Evolutionary conservation across 2,888 invertebrate genomes (phyloP).

Genomic region (Leucoma salicis): DNA sequence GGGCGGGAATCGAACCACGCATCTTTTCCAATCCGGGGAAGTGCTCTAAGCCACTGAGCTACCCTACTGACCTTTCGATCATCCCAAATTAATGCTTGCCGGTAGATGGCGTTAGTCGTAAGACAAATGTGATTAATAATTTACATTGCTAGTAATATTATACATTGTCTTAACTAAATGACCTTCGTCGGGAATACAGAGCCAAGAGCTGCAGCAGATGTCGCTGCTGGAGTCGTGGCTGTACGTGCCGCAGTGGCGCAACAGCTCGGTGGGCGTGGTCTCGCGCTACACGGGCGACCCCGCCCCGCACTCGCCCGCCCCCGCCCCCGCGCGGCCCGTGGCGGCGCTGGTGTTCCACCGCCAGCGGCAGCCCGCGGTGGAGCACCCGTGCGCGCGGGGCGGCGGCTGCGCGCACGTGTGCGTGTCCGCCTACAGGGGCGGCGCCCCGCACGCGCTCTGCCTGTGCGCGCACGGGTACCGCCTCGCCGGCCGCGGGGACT

Average conservation of each 20-base stretch:
- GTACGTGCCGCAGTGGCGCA: constrained; percentile 88
- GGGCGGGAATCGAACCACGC: too few species aligned
- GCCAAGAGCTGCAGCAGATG: constrained; percentile 86
- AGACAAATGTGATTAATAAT: too few species aligned
- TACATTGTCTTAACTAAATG: too few species aligned
- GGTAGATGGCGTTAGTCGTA: too few species aligned
- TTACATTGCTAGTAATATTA: too few species aligned
- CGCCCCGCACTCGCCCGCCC: constrained; percentile 46
- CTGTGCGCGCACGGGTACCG: constrained; percentile 88
- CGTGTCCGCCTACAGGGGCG: constrained; percentile 81
- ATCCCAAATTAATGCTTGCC: too few species aligned
- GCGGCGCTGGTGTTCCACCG: constrained; percentile 88
- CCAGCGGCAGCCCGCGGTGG: constrained; percentile 86
- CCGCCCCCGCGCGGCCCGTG: constrained; percentile 8
- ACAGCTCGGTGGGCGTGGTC: constrained; percentile 83
- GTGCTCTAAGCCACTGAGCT: too few species aligned
- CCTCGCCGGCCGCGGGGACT: constrained; percentile 80
- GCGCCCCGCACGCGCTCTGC: constrained; percentile 82
- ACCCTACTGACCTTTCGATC: too few species aligned
- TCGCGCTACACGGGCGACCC: constrained; percentile 30
- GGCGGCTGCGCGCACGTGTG: constrained; percentile 91
- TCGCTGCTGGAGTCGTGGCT: constrained; percentile 88
- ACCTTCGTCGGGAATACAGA: too few species aligned
- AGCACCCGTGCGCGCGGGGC: constrained; percentile 84
- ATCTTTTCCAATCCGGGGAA: too few species aligned